phyloP scores from a whole-genome alignment of 2,113 vertebrate genomes.

The Pterocles burchelli region DNA sequence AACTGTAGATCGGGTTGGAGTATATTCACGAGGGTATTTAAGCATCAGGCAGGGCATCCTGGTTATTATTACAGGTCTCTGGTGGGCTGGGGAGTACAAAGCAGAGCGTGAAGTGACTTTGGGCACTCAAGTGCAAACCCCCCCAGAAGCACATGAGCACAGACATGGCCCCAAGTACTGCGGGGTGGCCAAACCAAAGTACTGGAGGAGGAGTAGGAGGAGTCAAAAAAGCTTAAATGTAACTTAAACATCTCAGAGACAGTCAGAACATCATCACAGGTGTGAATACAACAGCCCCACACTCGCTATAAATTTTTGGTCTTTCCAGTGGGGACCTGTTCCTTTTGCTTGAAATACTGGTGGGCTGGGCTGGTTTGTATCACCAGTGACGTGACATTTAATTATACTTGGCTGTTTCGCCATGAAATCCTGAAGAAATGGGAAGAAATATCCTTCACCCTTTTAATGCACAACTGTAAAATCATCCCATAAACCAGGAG shows the following conservation, averaged over 20 bases:
- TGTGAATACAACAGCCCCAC: background rate
- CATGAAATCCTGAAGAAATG: background rate
- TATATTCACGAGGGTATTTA: background rate
- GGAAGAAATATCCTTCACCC: background rate
- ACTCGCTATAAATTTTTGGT: background rate
- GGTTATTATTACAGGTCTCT: background rate
- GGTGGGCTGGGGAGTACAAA: background rate
- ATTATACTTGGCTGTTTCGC: background rate
- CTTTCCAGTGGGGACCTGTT: background rate
- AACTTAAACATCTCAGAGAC: background rate
- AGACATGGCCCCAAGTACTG: background rate
- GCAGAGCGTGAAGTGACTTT: background rate
- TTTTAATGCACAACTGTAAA: background rate
- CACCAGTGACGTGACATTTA: background rate
- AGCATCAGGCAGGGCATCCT: background rate
- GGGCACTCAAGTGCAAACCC: background rate
- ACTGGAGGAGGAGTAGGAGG: background rate
- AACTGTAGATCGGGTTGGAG: constrained; percentile 4
- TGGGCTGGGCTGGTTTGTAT: background rate
- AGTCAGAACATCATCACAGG: background rate
- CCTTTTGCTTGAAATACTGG: background rate
- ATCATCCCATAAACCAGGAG: background rate
- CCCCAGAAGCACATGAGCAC: background rate
- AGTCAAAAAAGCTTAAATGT: background rate
- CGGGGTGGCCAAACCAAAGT: background rate